A percentile compares a stretch with the other conserved stretches of the same genome.
Conservation (phyloP, 2,113 vertebrate genomes). For the Lagenorhynchus albirostris region DNA sequence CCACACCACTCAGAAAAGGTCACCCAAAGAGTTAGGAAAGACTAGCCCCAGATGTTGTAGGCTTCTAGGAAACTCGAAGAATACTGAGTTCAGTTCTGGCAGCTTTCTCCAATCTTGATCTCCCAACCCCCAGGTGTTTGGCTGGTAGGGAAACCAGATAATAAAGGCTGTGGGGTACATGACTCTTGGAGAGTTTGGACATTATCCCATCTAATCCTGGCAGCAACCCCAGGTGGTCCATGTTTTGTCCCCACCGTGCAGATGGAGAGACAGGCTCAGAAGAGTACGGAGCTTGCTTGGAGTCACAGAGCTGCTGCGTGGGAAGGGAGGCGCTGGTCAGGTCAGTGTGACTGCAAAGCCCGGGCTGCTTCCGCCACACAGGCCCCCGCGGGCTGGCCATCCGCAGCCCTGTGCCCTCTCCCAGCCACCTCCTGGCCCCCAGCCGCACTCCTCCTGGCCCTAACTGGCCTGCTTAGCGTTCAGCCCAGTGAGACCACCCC, state of each 20-base stretch:
- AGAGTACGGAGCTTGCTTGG: background rate
- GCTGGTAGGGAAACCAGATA: background rate
- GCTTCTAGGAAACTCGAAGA: background rate
- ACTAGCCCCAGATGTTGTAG: background rate
- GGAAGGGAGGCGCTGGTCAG: background rate
- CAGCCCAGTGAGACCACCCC: background rate
- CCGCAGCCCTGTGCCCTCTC: background rate
- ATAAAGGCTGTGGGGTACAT: background rate
- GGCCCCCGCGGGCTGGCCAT: background rate
- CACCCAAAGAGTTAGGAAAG: background rate
- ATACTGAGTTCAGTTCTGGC: background rate
- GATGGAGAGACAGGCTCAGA: background rate
- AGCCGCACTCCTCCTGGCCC: background rate
- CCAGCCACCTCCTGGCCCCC: background rate
- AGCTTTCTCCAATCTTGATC: background rate
- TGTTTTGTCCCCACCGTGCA: background rate
- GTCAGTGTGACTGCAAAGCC: background rate
- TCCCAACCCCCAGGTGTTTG: background rate
- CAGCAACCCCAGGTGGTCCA: background rate
- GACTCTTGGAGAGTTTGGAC: background rate
- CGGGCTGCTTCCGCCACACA: background rate
- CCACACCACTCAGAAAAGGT: background rate
- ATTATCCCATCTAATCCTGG: background rate
- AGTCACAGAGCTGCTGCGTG: background rate
- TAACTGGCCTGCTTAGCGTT: background rate